Evolutionary conservation across 92 coral and sea anemone species (phyloP), one percentile per base, ranked within the genome.

Genomic region (Paramuricea clavata): DNA sequence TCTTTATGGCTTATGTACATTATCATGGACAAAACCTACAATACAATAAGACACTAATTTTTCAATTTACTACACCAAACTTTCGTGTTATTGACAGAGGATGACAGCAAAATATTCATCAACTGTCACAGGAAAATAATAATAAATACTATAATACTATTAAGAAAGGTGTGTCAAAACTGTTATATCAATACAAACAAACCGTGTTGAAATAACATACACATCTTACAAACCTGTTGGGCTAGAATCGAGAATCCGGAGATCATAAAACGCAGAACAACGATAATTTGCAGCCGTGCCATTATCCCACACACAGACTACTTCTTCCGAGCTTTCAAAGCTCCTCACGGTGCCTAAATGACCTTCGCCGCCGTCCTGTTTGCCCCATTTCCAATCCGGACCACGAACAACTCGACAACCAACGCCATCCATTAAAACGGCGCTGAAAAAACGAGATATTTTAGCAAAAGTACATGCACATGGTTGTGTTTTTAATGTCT

Each of bases 371-470:
- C 99, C 99, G 87, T 96, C 99, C 83, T 96, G 99, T 75, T 96
- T 96, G 85, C 99, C 99, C 99, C 99, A 96, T 82, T 95, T 94
- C 99, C 99, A 96, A 86, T 96, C 99, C 5, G 99, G 99, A 31
- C 99, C 99, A 67, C 99, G 97, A 9, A 96, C 97, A 57, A 96
- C 99, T 49, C 99, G 93, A 73, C 92, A 96, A 68, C 99, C 99
- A 25, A 96, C 99, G 76, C 90, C 90, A 74, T 96, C 99, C 99
- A 96, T 96, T 68, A 81, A 41, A 28, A 57, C 62, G 36, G 57
- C 79, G 39, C 31, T 41, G 69, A 64, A 61, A 72, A 72, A 47
- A 33, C 47, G 50, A 86, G 42, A 22, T 64, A 44, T 39, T 19
- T 47, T 44, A 15, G 36, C 83, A 62, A 32, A 86, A 76, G 33